Percentiles rank a stretch among this genome's conserved stretches.
These are phyloP conservation scores for Volucella inanis DNA, from an alignment of 2,888 invertebrate species.

Conservation along the genomic window DNA sequence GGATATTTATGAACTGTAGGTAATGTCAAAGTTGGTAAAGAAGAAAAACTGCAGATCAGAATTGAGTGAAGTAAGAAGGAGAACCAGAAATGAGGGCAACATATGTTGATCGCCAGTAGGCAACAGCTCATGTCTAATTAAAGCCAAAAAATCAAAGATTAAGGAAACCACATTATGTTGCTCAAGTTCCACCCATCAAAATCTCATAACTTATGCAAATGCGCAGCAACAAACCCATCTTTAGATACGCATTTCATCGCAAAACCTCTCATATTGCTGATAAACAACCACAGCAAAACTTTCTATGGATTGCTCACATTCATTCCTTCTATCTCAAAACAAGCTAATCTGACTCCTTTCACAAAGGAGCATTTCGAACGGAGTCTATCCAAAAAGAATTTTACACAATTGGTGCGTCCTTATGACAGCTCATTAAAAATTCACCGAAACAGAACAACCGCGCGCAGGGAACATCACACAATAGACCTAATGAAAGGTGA, in stretches of 20 bases:
- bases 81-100: too few species aligned
- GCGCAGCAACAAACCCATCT: conserved; percentile 39
- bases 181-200: conserved; percentile 6
- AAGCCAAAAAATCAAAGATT: conserved; percentile 21
- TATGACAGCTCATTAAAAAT: conserved; percentile 75
- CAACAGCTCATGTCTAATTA: neutral
- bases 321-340: conserved; percentile 12
- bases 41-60: too few species aligned
- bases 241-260: conserved; percentile 46
- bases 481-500: conserved; percentile 65
- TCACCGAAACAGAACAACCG: conserved; percentile 66
- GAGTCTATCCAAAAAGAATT: conserved; percentile 29
- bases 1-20: too few species aligned
- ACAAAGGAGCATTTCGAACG: conserved; percentile 47
- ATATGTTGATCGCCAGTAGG: too few species aligned
- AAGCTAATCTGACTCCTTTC: conserved; percentile 33
- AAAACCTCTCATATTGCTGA: conserved; percentile 20
- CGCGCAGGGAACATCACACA: conserved; percentile 38
- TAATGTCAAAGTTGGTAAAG: too few species aligned
- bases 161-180: conserved; percentile 37
- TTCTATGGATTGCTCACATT: conserved; percentile 12
- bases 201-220: conserved; percentile 40
- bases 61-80: too few species aligned
- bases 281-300: conserved; percentile 29
- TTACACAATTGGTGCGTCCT: conserved; percentile 53